These are phyloP conservation scores for Ciconia boyciana DNA, from an alignment of 2,113 vertebrate genomes.

Conservation along the genomic window DNA sequence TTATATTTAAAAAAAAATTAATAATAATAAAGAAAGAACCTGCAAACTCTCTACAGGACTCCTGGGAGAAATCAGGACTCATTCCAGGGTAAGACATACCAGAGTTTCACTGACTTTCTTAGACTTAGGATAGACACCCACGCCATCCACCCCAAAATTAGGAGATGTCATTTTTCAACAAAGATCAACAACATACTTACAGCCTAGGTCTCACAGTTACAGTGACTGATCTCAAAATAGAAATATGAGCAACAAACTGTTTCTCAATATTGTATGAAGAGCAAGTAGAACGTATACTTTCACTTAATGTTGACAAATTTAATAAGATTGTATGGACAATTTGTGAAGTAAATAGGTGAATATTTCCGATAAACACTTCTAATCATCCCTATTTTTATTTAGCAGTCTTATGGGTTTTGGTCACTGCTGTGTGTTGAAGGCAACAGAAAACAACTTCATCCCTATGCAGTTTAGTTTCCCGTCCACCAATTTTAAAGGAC, in stretches of 20 bases:
- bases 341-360: background rate
- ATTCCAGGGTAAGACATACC: background rate
- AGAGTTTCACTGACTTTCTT: background rate
- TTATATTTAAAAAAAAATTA: background rate
- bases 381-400: background rate
- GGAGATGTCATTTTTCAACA: background rate
- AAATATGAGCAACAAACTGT: background rate
- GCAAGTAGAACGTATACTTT: background rate
- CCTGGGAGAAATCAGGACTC: background rate
- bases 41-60: background rate
- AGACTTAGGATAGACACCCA: fast-evolving
- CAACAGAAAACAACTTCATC: background rate
- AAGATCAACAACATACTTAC: background rate
- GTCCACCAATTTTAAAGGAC: background rate
- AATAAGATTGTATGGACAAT: background rate
- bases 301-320: background rate
- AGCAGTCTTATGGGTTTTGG: fast-evolving
- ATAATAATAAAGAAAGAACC: background rate
- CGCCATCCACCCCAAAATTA: background rate
- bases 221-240: background rate
- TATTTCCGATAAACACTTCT: background rate
- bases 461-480: background rate
- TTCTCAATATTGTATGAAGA: background rate
- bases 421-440: background rate
- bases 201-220: background rate